Conservation (phyloP, 2,113 vertebrate species). For the Tragelaphus scriptus region DNA sequence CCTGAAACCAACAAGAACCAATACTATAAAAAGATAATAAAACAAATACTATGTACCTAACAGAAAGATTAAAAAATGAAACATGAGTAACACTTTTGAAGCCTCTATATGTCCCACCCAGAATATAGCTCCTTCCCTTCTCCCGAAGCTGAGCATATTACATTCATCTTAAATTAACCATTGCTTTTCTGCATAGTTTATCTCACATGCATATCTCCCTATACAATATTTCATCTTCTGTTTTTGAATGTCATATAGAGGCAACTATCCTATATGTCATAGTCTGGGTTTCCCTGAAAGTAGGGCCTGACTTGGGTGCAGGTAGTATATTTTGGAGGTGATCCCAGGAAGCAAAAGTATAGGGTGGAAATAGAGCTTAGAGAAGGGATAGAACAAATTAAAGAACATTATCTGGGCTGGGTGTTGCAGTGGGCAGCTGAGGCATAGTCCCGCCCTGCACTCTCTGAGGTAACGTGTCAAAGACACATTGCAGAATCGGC, state of each 20-base stretch:
- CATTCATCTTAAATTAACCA: not conserved
- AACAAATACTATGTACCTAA: not conserved
- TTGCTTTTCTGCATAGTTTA: not conserved
- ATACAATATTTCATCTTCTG: not conserved
- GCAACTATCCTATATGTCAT: not conserved
- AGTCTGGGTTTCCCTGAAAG: not conserved
- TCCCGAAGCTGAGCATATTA: not conserved
- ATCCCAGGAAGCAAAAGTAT: not conserved
- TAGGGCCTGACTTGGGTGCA: not conserved
- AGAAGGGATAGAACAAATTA: not conserved
- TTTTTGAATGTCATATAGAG: not conserved
- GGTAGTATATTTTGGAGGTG: not conserved
- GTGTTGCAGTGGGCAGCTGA: not conserved
- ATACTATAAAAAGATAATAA: not conserved
- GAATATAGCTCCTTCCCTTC: not conserved
- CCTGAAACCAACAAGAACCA: not conserved
- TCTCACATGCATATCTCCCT: not conserved
- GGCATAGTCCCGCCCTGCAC: not conserved
- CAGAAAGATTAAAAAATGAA: not conserved
- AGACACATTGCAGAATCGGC: not conserved
- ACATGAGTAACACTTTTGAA: not conserved
- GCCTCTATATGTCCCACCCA: not conserved
- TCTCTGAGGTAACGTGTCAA: not conserved
- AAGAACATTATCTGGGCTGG: not conserved
- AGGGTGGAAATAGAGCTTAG: not conserved